Evolutionary conservation across 2,888 invertebrate species (phyloP).

Genomic region (Athripsodes cinereus): DNA sequence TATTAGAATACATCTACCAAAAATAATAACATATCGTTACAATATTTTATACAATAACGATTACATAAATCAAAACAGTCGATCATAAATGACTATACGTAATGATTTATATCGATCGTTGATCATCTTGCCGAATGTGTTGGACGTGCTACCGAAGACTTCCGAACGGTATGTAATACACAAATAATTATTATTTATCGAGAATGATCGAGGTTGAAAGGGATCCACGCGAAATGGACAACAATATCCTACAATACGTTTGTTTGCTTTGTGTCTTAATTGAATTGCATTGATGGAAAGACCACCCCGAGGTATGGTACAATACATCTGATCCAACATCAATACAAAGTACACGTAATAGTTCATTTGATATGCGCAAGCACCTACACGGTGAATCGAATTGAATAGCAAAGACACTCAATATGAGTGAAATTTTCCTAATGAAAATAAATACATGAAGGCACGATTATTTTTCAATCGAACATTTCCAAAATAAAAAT

Average conservation of each 20-base stretch:
- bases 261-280: slow-evolving; percentile 24
- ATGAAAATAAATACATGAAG: no score
- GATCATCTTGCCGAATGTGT: background rate
- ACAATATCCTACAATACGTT: background rate
- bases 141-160: background rate
- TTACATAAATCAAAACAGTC: background rate
- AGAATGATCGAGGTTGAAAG: background rate
- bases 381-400: slow-evolving; percentile 3
- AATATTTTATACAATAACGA: background rate
- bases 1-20: background rate
- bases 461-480: no score
- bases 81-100: background rate
- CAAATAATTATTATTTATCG: background rate
- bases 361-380: no score
- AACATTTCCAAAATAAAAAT: no score
- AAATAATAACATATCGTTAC: background rate
- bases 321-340: no score
- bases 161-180: background rate
- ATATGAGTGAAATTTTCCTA: no score
- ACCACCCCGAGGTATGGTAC: slow-evolving; percentile 24
- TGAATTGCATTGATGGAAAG: slow-evolving; percentile 24
- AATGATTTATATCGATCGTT: slow-evolving; percentile 1
- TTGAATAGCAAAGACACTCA: no score
- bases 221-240: slow-evolving; percentile 3
- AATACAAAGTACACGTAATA: no score